Base-by-base conservation (phyloP, 2,113 vertebrate genomes). In the Megaptera novaeangliae region DNA sequence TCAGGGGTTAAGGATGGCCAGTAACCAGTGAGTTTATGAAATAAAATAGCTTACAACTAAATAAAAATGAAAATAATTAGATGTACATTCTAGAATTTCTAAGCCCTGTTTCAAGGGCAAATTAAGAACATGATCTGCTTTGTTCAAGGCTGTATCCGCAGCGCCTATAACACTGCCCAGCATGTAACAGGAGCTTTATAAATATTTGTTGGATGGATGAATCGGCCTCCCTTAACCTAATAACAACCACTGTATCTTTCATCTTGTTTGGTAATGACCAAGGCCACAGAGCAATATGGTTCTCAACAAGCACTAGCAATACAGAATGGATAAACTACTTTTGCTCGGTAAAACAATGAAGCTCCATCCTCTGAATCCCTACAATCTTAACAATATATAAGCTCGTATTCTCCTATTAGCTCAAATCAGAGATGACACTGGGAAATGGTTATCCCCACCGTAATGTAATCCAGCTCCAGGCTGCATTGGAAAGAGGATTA, bases 351-450 rank as follows among this genome's bases (percentile, higher is more conserved):
- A 86, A 96, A 93, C 55, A 78, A 87, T 86, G 86, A 97, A 84
- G 17, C 82, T 83, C 57, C 84, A 80, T 95, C 57, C 93, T 72
- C 86, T 61, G 89, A 71, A 55, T 82, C 46, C 66, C 95, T 49
- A 88, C 55, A 55, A 72, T 95, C 71, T 88, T 78, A 75, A 80
- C 96, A 96, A 88, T 88, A 85, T 39, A 92, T 77, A 95, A 90
- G 64, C 68, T 75, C 2, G 0, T 71, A 71, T 96, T 93, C 59
- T 83, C 72, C 92, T 93, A 92, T 98, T 97, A 97, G 82, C 64
- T 74, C 78, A 92, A 95, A 97, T 87, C 63, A 95, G 91, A 98
- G 83, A 91, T 81, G 91, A 91, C 92, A 94, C 49, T 13, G 68
- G 87, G 95, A 96, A 97, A 91, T 36, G 86, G 86, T 88, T 59